These are phyloP conservation scores for Dromas ardeola DNA, from an alignment of 2,113 vertebrate species.

Conservation along the genomic window DNA sequence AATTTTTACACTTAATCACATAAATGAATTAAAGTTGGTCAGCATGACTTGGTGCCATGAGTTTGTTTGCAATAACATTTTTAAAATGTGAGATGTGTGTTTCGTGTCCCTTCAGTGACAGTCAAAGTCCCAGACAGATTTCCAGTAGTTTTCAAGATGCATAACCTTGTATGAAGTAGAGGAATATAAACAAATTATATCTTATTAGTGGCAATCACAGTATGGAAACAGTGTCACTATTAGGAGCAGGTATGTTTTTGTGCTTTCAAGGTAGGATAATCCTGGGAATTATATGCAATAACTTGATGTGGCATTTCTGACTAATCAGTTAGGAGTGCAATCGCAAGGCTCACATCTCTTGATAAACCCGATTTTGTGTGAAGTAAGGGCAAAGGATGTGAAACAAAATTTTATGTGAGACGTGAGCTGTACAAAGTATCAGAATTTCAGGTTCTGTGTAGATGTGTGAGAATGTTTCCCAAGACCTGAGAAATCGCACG, in stretches of 20 bases:
- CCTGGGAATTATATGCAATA: neutral
- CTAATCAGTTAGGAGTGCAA: neutral
- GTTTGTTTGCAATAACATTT: neutral
- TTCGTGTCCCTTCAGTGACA: neutral
- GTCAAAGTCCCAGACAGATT: neutral
- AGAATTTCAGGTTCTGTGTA: neutral
- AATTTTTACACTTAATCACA: neutral
- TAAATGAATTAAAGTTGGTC: neutral
- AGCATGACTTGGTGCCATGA: neutral
- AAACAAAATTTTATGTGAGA: neutral
- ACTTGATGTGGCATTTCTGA: neutral
- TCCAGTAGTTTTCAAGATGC: neutral
- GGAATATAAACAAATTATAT: neutral
- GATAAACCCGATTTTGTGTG: neutral
- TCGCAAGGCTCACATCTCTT: neutral
- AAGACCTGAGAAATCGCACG: neutral
- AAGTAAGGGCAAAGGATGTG: neutral
- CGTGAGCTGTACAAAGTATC: neutral
- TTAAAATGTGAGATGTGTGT: neutral
- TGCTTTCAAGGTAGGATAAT: constrained; percentile 14
- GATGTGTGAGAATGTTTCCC: neutral
- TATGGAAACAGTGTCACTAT: neutral
- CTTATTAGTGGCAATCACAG: neutral
- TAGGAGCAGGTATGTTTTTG: neutral
- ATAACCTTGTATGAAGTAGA: neutral